Evolutionary conservation across 2,113 vertebrate species (phyloP), one percentile per base, ranked within the genome.

Genomic region (Oncorhynchus masou): DNA sequence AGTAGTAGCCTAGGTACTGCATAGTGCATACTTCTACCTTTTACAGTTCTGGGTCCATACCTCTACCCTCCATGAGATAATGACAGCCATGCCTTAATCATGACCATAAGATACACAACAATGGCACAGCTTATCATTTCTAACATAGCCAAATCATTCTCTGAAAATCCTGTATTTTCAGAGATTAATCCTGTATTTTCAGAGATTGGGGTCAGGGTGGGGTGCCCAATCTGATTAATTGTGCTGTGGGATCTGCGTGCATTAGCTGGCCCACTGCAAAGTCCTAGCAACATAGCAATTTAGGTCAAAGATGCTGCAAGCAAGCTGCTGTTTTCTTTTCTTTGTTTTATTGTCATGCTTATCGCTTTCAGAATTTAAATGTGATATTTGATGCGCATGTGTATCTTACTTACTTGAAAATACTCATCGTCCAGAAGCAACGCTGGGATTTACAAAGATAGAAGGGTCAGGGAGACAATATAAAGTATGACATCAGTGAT

Each of bases 181-280:
- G 86, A 92, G 92, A 93, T 91, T 91, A 91, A 88, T 86, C 86
- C 87, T 74, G 79, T 80, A 82, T 89, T 90, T 73, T 88, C 78
- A 88, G 86, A 92, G 92, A 93, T 91, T 91, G 88, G 86, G 87
- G 91, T 93, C 92, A 88, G 90, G 79, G 74, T 71, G 73, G 82
- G 86, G 83, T 87, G 89, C 87, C 87, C 91, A 92, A 91, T 93
- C 90, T 91, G 90, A 92, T 93, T 92, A 91, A 92, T 90, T 93
- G 91, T 77, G 83, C 86, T 85, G 88, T 88, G 81, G 91, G 92
- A 92, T 93, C 93, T 93, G 86, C 48, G 48, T 92, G 91, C 91
- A 92, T 93, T 91, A 91, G 89, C 84, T 71, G 85, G 84, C 68
- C 79, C 70, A 83, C 74, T 77, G 85, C 80, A 84, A 85, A 86